Base-by-base conservation (phyloP, 2,113 vertebrate genomes). In the Proteles cristata region DNA sequence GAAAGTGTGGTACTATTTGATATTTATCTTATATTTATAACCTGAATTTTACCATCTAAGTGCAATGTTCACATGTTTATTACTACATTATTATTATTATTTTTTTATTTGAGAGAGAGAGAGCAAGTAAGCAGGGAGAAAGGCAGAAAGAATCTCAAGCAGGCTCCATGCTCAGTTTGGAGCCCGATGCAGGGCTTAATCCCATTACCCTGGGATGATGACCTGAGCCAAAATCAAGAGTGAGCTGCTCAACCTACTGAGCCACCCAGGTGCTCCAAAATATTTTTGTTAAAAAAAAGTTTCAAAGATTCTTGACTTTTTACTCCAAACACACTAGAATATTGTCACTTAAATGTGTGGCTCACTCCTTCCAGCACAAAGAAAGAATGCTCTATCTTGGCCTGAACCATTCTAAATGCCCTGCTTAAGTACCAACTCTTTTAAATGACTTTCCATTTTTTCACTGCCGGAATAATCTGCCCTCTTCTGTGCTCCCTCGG, bases 11-110 rank as follows among this genome's bases (percentile, higher is more conserved):
- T 61, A 65, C 61, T 81, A 17, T 55, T 89, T 76, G 55, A 69
- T 82, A 43, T 50, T 93, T 88, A 87, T 65, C 81, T 77, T 83
- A 11, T 53, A 79, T 97, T 85, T 93, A 76, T 92, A 91, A 76
- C 69, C 61, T 94, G 55, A 92, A 39, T 71, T 92, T 96, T 90
- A 69, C 77, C 81, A 79, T 48, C 73, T 68, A 58, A 86, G 55
- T 77, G 68, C 85, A 97, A 77, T 89, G 71, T 33, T 81, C n/a
- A 35, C 19, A 73, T 55, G 33, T 88, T 93, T 3, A 97, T 98
- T 96, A 87, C 58, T 23, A 61, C 7, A 61, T 61, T 61, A 61
- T 58, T 55, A 39, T 39, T 39, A 39, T 39, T 39, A 39, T 7
- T 55, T 55, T 21, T 58, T 58, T 19, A 3, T 61, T 61, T 61